Conservation (phyloP, 2,888 invertebrate species). For the Metalampra italica region DNA sequence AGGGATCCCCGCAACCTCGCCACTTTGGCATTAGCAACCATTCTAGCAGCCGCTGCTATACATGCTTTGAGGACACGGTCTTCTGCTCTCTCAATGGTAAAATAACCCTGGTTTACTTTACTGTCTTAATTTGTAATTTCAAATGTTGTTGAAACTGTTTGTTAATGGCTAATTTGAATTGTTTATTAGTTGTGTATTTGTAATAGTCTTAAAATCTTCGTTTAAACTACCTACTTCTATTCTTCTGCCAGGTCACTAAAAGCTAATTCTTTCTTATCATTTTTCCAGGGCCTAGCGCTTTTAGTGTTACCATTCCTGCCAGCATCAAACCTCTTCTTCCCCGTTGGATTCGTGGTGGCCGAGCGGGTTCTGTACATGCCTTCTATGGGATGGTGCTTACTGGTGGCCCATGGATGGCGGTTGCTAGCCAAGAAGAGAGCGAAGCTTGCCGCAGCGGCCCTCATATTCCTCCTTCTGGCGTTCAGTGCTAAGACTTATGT, state of each 20-base stretch:
- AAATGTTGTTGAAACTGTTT: background rate
- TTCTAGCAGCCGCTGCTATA: conserved; percentile 78
- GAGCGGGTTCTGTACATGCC: conserved; percentile 97
- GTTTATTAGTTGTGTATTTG: too few relatives aligned
- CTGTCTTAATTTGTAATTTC: background rate
- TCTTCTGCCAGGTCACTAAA: background rate
- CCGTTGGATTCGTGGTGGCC: conserved; percentile 98
- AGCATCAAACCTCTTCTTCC: conserved; percentile 97
- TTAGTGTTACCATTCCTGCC: conserved; percentile 95
- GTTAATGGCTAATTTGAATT: too few relatives aligned
- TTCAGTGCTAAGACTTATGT: conserved; percentile 92
- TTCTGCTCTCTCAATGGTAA: conserved; percentile 70
- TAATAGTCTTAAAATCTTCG: too few relatives aligned
- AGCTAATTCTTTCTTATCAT: background rate
- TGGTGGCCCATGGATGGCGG: conserved; percentile 92
- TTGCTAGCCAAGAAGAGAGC: conserved; percentile 81
- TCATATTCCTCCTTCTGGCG: conserved; percentile 83
- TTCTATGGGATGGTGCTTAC: conserved; percentile 97
- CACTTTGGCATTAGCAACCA: conserved; percentile 83
- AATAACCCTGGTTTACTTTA: conserved; percentile 3
- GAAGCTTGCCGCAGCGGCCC: conserved; percentile 82
- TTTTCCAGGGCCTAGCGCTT: conserved; percentile 88
- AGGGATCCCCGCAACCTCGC: conserved; percentile 89
- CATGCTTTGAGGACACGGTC: conserved; percentile 63
- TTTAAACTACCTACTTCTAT: too few relatives aligned